These are phyloP conservation scores for Agrochola macilenta DNA, from an alignment of 2,888 invertebrate genomes.

Conservation along the genomic window DNA sequence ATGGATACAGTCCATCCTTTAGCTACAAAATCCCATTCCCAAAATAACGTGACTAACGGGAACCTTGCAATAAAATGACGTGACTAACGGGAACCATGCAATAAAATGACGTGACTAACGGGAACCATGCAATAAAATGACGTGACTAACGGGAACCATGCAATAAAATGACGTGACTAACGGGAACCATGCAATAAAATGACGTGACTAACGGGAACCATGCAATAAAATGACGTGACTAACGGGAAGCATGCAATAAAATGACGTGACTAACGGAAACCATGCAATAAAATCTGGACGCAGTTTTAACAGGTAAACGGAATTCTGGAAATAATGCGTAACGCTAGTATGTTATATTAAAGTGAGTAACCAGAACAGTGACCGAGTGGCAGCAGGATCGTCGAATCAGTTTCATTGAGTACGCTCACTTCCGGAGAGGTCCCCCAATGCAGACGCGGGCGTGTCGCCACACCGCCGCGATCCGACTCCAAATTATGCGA, in stretches of 20 bases:
- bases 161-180: neutral
- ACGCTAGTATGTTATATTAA: slow-evolving; percentile 40
- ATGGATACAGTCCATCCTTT: neutral
- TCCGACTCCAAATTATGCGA: slow-evolving; percentile 63
- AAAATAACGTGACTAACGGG: neutral
- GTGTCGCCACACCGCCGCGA: slow-evolving; percentile 71
- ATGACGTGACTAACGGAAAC: too few relatives aligned
- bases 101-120: too few relatives aligned
- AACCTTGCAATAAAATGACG: neutral
- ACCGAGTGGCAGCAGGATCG: slow-evolving; percentile 84
- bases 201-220: neutral
- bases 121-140: neutral
- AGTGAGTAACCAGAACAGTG: slow-evolving; percentile 88
- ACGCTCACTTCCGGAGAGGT: slow-evolving; percentile 86
- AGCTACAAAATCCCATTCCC: neutral
- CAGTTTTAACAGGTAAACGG: slow-evolving; percentile 6
- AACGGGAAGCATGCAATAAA: too few relatives aligned
- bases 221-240: neutral
- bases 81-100: too few relatives aligned
- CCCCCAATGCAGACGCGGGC: slow-evolving; percentile 80
- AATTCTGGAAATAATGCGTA: slow-evolving; percentile 48
- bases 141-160: too few relatives aligned
- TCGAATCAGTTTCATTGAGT: slow-evolving; percentile 87
- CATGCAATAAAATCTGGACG: neutral
- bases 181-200: neutral